phyloP scores from a whole-genome alignment of 2,888 invertebrate species.

The Linnaemya tessellans region DNA sequence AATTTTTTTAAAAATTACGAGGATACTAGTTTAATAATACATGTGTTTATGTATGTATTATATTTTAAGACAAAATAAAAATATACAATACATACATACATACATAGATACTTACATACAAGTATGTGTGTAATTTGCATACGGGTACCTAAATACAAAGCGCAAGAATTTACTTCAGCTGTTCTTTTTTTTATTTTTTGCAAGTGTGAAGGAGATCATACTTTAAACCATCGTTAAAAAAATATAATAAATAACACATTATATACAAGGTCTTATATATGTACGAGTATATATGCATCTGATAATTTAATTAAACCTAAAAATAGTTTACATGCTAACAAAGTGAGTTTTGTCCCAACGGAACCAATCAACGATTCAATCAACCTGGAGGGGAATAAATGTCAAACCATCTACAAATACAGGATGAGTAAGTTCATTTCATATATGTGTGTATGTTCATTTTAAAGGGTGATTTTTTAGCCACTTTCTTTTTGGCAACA shows the following conservation, averaged over 20 bases:
- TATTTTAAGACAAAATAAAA: too few relatives aligned
- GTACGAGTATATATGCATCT: neutral
- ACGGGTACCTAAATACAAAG: neutral
- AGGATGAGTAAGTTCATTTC: conserved; percentile 56
- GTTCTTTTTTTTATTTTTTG: neutral
- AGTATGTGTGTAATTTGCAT: neutral
- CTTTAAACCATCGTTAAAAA: neutral
- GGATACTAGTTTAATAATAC: too few relatives aligned
- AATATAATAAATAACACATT: neutral
- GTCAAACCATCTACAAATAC: conserved; percentile 47
- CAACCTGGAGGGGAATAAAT: conserved; percentile 47
- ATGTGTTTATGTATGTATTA: too few relatives aligned
- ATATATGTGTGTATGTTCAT: neutral
- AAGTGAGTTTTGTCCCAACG: conserved; percentile 37
- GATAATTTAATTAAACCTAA: conserved; percentile 13
- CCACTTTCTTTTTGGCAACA: too few relatives aligned
- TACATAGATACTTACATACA: neutral
- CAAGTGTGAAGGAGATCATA: neutral
- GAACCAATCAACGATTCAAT: conserved; percentile 36
- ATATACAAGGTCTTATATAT: neutral
- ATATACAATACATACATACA: too few relatives aligned
- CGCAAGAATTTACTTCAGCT: neutral
- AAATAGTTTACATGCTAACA: conserved; percentile 43
- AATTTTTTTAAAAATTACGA: too few relatives aligned
- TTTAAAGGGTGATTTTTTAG: too few relatives aligned